Conservation (phyloP, 2,888 invertebrate species). For the Ochlodes sylvanus region DNA sequence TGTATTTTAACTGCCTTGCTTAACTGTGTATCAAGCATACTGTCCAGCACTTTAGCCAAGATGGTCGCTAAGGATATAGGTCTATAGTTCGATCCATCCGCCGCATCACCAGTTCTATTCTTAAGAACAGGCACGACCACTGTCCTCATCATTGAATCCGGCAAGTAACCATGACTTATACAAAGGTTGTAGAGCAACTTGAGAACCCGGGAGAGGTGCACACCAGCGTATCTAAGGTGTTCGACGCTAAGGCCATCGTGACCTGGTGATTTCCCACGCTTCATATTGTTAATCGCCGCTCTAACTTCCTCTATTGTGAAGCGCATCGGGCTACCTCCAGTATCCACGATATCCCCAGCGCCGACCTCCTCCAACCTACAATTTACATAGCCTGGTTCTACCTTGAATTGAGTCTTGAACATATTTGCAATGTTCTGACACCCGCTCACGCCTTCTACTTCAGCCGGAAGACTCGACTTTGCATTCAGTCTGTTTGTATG, state of each 20-base stretch:
- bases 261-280: background rate
- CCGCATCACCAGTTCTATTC: constrained; percentile 22
- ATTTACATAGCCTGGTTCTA: background rate
- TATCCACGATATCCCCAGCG: background rate
- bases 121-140: background rate
- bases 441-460: background rate
- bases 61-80: constrained; percentile 33
- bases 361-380: background rate
- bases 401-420: background rate
- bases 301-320: too few relatives aligned
- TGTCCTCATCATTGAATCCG: constrained; percentile 29
- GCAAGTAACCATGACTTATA: constrained; percentile 37
- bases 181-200: constrained; percentile 29
- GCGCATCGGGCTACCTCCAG: background rate
- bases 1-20: constrained; percentile 6
- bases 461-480: background rate
- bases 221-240: background rate
- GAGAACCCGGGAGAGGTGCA: constrained; percentile 8
- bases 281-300: too few relatives aligned
- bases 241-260: background rate
- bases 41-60: constrained; percentile 39
- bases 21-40: constrained; percentile 24
- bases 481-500: background rate
- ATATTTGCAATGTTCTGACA: background rate
- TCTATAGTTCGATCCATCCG: constrained; percentile 28